Conservation (phyloP, 2,888 invertebrate species). For the Lasioglossum malachurum region DNA sequence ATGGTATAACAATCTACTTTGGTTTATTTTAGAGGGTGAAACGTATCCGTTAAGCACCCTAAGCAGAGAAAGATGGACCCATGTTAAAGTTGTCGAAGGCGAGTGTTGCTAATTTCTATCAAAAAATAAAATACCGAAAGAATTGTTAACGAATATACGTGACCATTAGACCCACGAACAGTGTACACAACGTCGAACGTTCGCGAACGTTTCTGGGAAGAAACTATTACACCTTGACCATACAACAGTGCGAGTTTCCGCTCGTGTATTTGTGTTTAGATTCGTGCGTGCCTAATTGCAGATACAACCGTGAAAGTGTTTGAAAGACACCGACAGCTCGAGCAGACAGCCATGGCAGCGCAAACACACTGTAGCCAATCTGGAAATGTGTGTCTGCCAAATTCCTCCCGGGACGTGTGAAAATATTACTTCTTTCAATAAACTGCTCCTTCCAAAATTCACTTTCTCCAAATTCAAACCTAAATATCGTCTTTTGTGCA, state of each 20-base stretch:
- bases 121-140: constrained; percentile 30
- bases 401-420: background rate
- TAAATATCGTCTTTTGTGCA: background rate
- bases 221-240: constrained; percentile 40
- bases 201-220: constrained; percentile 50
- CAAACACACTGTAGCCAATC: constrained; percentile 35
- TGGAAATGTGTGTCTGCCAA: constrained; percentile 29
- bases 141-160: constrained; percentile 35
- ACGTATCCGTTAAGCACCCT: background rate
- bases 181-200: constrained; percentile 29
- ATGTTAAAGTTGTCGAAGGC: background rate
- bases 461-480: background rate
- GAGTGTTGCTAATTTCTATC: constrained; percentile 29
- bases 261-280: constrained; percentile 46
- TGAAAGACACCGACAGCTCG: constrained; percentile 6
- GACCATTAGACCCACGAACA: constrained; percentile 45
- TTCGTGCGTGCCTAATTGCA: constrained; percentile 33
- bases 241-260: constrained; percentile 2
- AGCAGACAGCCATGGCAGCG: background rate
- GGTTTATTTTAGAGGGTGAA: background rate
- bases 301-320: constrained; percentile 25
- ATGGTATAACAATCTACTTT: background rate
- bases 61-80: background rate
- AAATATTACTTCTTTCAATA: background rate
- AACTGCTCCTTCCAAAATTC: background rate